Conservation (phyloP, 2,797 vertebrate genomes). For the Amphiprion clarkii region DNA sequence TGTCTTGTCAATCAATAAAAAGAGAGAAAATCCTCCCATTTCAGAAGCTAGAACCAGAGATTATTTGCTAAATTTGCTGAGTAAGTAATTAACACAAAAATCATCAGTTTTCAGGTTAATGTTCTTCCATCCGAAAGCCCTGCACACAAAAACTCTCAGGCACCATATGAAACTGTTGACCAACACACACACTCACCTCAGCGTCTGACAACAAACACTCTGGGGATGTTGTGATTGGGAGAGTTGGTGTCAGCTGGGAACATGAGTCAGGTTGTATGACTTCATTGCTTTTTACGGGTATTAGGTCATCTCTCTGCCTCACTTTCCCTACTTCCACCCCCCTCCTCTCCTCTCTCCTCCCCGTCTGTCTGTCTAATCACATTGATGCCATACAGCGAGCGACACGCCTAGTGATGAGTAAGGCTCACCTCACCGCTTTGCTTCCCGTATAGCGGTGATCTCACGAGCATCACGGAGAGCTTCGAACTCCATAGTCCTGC, state of each 20-base stretch:
- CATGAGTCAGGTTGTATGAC: constrained; percentile 88
- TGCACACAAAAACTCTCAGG: too few relatives aligned
- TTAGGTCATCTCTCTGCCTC: constrained; percentile 83
- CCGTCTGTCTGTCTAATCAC: constrained; percentile 66
- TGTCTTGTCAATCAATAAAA: too few relatives aligned
- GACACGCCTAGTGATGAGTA: constrained; percentile 80
- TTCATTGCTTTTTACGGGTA: constrained; percentile 86
- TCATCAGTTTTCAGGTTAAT: too few relatives aligned
- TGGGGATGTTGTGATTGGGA: constrained; percentile 71
- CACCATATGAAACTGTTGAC: neutral
- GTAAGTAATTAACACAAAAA: too few relatives aligned
- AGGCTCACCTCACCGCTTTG: constrained; percentile 70
- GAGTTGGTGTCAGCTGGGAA: constrained; percentile 82
- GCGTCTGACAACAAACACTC: constrained; percentile 36
- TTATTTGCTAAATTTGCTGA: too few relatives aligned
- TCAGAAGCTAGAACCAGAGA: too few relatives aligned
- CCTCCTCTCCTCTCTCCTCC: constrained; percentile 1
- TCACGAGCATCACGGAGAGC: constrained; percentile 31
- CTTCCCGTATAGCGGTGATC: constrained; percentile 70
- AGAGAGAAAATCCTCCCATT: too few relatives aligned
- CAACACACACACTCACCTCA: neutral
- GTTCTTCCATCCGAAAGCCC: too few relatives aligned
- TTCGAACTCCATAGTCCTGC: too few relatives aligned
- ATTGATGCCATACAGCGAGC: constrained; percentile 70
- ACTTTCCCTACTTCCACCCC: constrained; percentile 31